Evolutionary conservation across 2,888 invertebrate genomes (phyloP).

Genomic region (Graphium colonna): DNA sequence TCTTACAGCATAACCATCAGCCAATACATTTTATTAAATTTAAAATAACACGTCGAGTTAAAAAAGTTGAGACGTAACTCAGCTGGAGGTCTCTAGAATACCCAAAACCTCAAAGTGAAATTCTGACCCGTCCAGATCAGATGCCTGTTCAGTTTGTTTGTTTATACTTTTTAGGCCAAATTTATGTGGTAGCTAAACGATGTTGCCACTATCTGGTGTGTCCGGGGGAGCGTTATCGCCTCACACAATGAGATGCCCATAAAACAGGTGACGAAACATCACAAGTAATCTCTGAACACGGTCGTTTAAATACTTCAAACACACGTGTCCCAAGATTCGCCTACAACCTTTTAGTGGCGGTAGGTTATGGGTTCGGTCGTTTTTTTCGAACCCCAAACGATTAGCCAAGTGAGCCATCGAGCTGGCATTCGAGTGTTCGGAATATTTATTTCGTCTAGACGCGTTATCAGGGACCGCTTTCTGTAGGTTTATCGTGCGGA

Average conservation of each 20-base stretch:
- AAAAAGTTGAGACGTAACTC: background rate
- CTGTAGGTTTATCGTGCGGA: constrained; percentile 59
- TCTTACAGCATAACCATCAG: no score
- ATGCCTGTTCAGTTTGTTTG: no score
- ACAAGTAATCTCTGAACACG: constrained; percentile 55
- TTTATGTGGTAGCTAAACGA: constrained; percentile 2
- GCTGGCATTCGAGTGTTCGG: constrained; percentile 71
- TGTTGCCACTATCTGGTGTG: constrained; percentile 2
- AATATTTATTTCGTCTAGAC: constrained; percentile 77
- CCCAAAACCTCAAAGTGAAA: no score
- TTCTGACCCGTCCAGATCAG: no score
- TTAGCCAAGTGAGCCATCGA: constrained; percentile 78
- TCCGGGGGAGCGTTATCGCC: constrained; percentile 6
- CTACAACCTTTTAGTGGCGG: constrained; percentile 61
- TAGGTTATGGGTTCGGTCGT: constrained; percentile 54
- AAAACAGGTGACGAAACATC: constrained; percentile 32
- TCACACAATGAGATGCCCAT: constrained; percentile 23
- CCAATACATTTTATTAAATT: no score
- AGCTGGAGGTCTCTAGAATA: no score
- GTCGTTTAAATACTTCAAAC: constrained; percentile 55
- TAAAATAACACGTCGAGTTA: no score
- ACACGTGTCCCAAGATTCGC: constrained; percentile 64
- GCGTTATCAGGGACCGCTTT: constrained; percentile 61
- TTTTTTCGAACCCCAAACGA: constrained; percentile 55
- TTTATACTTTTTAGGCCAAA: background rate